Percentiles rank a stretch among this genome's conserved stretches.
Evolutionary conservation across 2,888 invertebrate genomes (phyloP).

Genomic region (Liopterus haemorrhoidalis): DNA sequence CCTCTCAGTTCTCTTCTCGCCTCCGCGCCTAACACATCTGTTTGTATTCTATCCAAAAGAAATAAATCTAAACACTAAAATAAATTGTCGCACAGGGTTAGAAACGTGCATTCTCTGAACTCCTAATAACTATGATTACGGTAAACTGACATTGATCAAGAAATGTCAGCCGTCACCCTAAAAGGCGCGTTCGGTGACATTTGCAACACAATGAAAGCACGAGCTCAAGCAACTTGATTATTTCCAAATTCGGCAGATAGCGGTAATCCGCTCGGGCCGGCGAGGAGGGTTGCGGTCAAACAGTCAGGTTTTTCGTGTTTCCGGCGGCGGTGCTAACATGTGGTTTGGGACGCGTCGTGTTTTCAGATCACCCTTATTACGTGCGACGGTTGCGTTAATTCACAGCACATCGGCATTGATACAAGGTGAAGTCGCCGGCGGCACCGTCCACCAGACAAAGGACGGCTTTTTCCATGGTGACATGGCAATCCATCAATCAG

Average conservation of each 20-base stretch:
- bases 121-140: constrained; percentile 14
- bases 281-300: constrained; percentile 11
- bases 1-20: too few relatives aligned
- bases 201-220: constrained; percentile 3
- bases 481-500: constrained; percentile 41
- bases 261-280: constrained; percentile 2
- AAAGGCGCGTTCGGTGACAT: constrained; percentile 8
- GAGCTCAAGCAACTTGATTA: not conserved
- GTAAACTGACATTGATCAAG: constrained; percentile 11
- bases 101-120: too few relatives aligned
- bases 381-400: constrained; percentile 36
- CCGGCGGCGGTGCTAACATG: constrained; percentile 26
- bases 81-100: too few relatives aligned
- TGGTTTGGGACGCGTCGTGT: constrained; percentile 33
- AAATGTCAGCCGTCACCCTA: constrained; percentile 14
- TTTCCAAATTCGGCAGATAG: constrained; percentile 17
- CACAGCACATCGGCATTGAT: constrained; percentile 34
- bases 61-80: too few relatives aligned
- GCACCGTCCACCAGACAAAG: constrained; percentile 30
- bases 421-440: constrained; percentile 25
- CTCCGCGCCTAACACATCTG: too few relatives aligned
- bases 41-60: too few relatives aligned
- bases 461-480: constrained; percentile 33
- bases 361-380: constrained; percentile 39
- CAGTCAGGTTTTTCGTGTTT: constrained; percentile 7